Percentiles rank a stretch among this genome's conserved stretches.
Conservation (phyloP, 2,113 vertebrate species). For the Ancistrus triradiatus region DNA sequence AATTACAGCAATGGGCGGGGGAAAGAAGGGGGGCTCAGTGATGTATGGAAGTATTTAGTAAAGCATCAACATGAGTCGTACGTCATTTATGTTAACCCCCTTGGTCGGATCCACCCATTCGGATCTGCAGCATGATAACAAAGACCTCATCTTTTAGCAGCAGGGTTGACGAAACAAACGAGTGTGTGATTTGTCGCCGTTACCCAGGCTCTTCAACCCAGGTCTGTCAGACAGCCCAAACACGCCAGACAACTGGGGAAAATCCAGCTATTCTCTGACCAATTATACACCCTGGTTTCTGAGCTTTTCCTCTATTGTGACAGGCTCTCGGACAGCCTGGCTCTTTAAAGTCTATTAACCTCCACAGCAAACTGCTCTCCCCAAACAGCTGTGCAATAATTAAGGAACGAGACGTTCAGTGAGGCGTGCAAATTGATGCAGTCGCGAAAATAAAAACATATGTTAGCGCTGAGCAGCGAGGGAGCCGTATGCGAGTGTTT, state of each 20-base stretch:
- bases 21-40: constrained; percentile 43
- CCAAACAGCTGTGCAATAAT: constrained; percentile 54
- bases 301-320: constrained; percentile 53
- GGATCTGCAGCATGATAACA: constrained; percentile 57
- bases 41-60: constrained; percentile 39
- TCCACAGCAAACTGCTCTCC: constrained; percentile 38
- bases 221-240: constrained; percentile 16
- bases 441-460: constrained; percentile 62
- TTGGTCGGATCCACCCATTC: constrained; percentile 54
- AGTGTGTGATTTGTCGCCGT: constrained; percentile 48
- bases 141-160: constrained; percentile 52
- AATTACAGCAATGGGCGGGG: constrained; percentile 55
- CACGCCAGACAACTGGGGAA: constrained; percentile 48
- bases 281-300: constrained; percentile 31
- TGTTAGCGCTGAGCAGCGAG: constrained; percentile 60
- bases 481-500: constrained; percentile 52
- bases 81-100: constrained; percentile 53
- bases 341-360: constrained; percentile 52
- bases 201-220: constrained; percentile 28
- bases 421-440: constrained; percentile 57
- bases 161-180: constrained; percentile 44
- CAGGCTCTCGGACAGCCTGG: constrained; percentile 57
- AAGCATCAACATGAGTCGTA: constrained; percentile 37
- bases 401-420: constrained; percentile 52
- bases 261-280: constrained; percentile 24